Evolutionary conservation across 2,888 invertebrate species (phyloP).

Genomic region (Monopis laevigella): DNA sequence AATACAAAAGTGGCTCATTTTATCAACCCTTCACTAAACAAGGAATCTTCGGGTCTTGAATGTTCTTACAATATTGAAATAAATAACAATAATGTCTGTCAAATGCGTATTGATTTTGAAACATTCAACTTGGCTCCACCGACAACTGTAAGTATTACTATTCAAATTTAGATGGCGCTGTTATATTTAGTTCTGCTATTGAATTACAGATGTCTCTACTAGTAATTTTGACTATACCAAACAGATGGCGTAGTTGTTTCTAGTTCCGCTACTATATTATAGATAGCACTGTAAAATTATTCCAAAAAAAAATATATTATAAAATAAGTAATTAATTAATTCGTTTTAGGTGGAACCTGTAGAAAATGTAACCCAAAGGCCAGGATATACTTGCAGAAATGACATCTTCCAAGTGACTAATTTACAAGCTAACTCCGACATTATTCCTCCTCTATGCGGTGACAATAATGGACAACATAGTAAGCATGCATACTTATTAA

Average conservation of each 20-base stretch:
- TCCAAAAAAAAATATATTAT: not conserved
- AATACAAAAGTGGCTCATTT: conserved; percentile 52
- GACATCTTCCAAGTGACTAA: conserved; percentile 62
- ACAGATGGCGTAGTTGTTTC: conserved; percentile 17
- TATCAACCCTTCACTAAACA: conserved; percentile 54
- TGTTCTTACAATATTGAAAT: conserved; percentile 66
- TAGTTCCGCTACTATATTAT: not conserved
- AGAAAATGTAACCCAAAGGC: conserved; percentile 51
- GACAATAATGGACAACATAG: conserved; percentile 71
- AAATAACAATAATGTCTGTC: conserved; percentile 69
- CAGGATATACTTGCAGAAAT: conserved; percentile 54
- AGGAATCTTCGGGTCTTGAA: conserved; percentile 50
- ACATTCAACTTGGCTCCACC: conserved; percentile 61
- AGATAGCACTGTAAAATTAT: not conserved
- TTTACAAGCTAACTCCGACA: conserved; percentile 55
- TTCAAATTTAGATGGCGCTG: conserved; percentile 17
- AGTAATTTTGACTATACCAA: not conserved
- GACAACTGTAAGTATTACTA: conserved; percentile 37
- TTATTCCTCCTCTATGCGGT: conserved; percentile 67
- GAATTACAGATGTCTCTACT: not conserved
- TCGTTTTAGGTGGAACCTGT: conserved; percentile 42
- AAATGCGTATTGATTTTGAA: conserved; percentile 69
- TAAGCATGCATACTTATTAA: too few species aligned
- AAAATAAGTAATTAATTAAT: not conserved
- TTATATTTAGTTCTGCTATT: not conserved